Percentiles rank a stretch among this genome's conserved stretches.
These are phyloP conservation scores for Tetramorium parvispinum DNA, from an alignment of 1,140 invertebrate species.

Conservation along the genomic window DNA sequence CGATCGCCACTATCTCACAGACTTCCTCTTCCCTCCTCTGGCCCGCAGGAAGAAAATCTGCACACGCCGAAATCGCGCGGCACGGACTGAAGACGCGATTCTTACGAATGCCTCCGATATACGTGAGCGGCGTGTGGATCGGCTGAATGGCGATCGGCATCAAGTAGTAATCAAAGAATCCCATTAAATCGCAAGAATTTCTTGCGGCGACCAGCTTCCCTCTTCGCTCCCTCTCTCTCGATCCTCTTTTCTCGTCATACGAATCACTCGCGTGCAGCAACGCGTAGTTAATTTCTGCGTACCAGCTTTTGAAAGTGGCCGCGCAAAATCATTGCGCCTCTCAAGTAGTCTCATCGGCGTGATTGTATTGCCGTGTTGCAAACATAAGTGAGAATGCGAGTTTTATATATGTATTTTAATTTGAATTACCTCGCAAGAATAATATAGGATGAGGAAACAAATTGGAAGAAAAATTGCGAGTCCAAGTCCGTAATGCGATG, in stretches of 20 bases:
- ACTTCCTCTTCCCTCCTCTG: conserved; percentile 1
- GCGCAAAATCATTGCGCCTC: conserved; percentile 48
- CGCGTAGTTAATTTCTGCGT: conserved; percentile 69
- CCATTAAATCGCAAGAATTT: conserved; percentile 85
- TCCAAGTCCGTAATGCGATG: neutral
- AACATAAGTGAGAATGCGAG: neutral
- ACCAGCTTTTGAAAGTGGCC: conserved; percentile 62
- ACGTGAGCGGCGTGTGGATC: conserved; percentile 81
- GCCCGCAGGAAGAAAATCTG: conserved; percentile 10
- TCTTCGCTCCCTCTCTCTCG: conserved; percentile 46
- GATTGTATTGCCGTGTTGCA: neutral
- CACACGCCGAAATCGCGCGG: conserved; percentile 61
- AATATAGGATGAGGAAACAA: neutral
- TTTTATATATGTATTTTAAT: neutral
- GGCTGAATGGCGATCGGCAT: conserved; percentile 80
- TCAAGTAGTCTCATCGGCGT: neutral
- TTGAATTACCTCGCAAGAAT: neutral
- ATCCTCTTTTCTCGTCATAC: conserved; percentile 23
- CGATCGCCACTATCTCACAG: conserved; percentile 23
- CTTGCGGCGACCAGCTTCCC: conserved; percentile 78
- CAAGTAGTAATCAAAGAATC: conserved; percentile 85
- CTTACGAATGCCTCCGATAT: conserved; percentile 77
- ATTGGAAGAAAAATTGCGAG: neutral
- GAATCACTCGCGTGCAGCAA: conserved; percentile 24
- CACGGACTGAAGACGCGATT: conserved; percentile 78